phyloP scores from a whole-genome alignment of 1,140 invertebrate species.

The Nylanderia fulva region DNA sequence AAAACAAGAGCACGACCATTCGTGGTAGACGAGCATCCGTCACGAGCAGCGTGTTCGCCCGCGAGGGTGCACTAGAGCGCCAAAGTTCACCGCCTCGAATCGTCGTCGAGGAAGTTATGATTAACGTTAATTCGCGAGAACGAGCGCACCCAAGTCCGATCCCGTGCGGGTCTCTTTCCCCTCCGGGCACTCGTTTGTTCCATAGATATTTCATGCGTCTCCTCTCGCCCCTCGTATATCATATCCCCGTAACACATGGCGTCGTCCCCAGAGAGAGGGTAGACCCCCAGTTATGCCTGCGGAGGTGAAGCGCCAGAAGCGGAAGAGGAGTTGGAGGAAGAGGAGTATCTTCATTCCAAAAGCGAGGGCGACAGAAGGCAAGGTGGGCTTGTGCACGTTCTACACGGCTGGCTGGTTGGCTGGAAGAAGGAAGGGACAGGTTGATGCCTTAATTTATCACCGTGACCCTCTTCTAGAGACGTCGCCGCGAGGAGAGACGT shows the following conservation, averaged over 20 bases:
- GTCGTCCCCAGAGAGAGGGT: conserved; percentile 72
- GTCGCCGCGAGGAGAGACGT: conserved; percentile 59
- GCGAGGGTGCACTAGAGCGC: not conserved
- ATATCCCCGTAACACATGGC: conserved; percentile 80
- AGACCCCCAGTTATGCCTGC: conserved; percentile 62
- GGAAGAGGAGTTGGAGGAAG: too few relatives aligned
- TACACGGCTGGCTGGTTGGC: conserved; percentile 38
- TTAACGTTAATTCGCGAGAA: conserved; percentile 61
- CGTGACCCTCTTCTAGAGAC: conserved; percentile 72
- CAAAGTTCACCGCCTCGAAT: conserved; percentile 32
- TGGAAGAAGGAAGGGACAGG: conserved; percentile 51
- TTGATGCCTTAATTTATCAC: conserved; percentile 80
- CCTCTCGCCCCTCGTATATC: conserved; percentile 75
- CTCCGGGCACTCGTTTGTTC: conserved; percentile 40
- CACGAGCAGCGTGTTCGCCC: conserved; percentile 5
- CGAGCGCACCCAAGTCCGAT: conserved; percentile 29
- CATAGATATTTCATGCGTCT: conserved; percentile 77
- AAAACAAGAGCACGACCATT: conserved; percentile 18
- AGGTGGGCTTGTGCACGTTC: conserved; percentile 5
- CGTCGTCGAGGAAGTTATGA: conserved; percentile 46
- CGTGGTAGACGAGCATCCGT: conserved; percentile 37
- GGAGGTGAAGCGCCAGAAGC: conserved; percentile 62
- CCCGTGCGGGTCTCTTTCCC: not conserved
- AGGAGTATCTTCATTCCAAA: conserved; percentile 62
- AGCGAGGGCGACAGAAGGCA: conserved; percentile 72